phyloP scores from a whole-genome alignment of 2,113 vertebrate species.

The Thermophis baileyi region DNA sequence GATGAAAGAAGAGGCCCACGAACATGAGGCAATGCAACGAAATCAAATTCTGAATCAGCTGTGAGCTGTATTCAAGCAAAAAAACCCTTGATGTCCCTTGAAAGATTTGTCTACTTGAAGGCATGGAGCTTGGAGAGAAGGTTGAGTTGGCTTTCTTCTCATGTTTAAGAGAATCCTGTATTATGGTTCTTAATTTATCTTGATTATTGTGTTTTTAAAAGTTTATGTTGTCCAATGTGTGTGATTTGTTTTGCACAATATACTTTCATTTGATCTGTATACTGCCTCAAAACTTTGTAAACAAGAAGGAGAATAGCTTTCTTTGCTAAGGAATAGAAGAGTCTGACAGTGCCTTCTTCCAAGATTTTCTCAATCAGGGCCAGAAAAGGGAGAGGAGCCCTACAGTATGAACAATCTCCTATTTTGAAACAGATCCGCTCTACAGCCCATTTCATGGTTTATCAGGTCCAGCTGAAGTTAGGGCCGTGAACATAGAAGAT shows the following conservation, averaged over 20 bases:
- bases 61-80: not conserved
- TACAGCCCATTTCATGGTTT: slow-evolving; percentile 23
- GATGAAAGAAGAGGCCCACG: not conserved
- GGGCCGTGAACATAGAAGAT: slow-evolving; percentile 12
- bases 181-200: not conserved
- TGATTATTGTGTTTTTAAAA: not conserved
- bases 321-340: no score
- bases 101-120: not conserved
- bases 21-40: not conserved
- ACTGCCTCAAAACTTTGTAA: not conserved
- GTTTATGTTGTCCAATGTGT: not conserved
- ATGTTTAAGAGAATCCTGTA: not conserved
- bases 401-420: no score
- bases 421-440: slow-evolving; percentile 12
- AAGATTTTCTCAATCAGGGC: no score
- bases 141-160: not conserved
- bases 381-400: no score
- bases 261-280: not conserved
- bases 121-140: not conserved
- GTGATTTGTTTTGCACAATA: not conserved
- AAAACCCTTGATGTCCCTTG: not conserved
- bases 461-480: slow-evolving; percentile 8
- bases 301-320: not conserved
- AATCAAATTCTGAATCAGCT: not conserved
- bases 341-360: no score